These are phyloP conservation scores for Mus caroli DNA, from an alignment of 2,797 vertebrate species.

Conservation along the genomic window DNA sequence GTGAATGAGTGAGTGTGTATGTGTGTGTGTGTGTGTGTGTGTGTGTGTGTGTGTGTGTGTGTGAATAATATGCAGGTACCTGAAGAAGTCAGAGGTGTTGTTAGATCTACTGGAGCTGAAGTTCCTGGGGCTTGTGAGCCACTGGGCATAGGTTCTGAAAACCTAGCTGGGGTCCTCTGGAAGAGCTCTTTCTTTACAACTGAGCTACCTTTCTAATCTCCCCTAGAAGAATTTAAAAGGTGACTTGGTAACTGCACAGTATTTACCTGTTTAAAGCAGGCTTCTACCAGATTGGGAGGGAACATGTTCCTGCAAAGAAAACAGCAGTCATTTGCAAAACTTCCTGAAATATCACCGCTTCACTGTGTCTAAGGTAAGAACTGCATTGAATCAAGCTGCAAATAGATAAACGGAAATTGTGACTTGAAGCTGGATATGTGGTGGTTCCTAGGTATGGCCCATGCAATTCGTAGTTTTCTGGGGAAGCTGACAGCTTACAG, in stretches of 20 bases:
- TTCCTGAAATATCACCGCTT: slow-evolving; percentile 28
- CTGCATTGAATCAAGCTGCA: not conserved
- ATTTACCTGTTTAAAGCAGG: slow-evolving; percentile 98
- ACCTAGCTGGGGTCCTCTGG: not conserved
- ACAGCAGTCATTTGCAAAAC: slow-evolving; percentile 77
- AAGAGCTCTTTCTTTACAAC: not conserved
- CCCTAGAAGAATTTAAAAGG: slow-evolving; percentile 33
- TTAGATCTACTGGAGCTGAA: not conserved
- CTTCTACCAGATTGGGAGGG: slow-evolving; percentile 98
- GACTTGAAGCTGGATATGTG: slow-evolving; percentile 11
- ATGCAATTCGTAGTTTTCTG: not conserved
- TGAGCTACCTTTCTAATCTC: not conserved
- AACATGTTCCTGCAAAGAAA: slow-evolving; percentile 97
- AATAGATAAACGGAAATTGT: slow-evolving; percentile 23
- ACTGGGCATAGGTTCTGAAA: not conserved
- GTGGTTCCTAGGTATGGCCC: not conserved
- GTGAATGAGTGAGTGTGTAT: not conserved
- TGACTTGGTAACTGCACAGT: not conserved
- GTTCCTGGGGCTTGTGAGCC: not conserved
- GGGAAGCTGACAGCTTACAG: not conserved
- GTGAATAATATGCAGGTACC: not conserved
- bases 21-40: not conserved
- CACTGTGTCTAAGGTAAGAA: slow-evolving; percentile 36
- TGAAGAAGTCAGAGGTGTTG: not conserved
- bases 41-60: not conserved